These are phyloP conservation scores for Sebastes glaucus DNA, from an alignment of 2,797 vertebrate genomes.

Conservation along the genomic window DNA sequence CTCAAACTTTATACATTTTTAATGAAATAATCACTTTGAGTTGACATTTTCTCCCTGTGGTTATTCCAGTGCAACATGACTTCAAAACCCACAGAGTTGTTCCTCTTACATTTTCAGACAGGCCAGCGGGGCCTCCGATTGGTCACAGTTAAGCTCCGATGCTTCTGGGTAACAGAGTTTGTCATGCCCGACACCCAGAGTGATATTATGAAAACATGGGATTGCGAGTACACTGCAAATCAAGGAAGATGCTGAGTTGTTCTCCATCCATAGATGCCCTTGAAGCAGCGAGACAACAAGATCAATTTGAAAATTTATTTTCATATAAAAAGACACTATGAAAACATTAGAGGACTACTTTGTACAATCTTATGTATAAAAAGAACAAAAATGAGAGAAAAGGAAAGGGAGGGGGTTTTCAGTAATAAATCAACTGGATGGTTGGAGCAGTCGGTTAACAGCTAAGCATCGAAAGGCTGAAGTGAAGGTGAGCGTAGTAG, in stretches of 20 bases:
- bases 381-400: constrained; percentile 74
- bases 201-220: constrained; percentile 54
- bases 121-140: constrained; percentile 57
- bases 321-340: constrained; percentile 88
- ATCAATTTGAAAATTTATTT: constrained; percentile 87
- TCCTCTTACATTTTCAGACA: constrained; percentile 58
- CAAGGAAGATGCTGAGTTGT: constrained; percentile 6
- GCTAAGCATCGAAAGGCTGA: constrained; percentile 57
- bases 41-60: constrained; percentile 45
- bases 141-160: constrained; percentile 68
- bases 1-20: constrained; percentile 42
- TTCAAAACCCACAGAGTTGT: constrained; percentile 53
- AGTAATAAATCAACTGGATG: constrained; percentile 65
- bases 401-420: constrained; percentile 42
- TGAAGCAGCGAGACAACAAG: constrained; percentile 47
- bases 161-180: constrained; percentile 68
- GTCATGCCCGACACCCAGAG: constrained; percentile 61
- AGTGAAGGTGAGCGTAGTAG: constrained; percentile 30
- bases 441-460: constrained; percentile 54
- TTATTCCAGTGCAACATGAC: constrained; percentile 50
- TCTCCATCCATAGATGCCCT: constrained; percentile 46
- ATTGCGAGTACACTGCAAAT: constrained; percentile 51
- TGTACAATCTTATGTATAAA: constrained; percentile 87
- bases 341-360: constrained; percentile 87
- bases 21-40: constrained; percentile 56